A percentile compares a stretch with the other conserved stretches of the same genome.
Conservation (phyloP, 92 coral and sea anemone genomes). For the Epizoanthus illoricatus region DNA sequence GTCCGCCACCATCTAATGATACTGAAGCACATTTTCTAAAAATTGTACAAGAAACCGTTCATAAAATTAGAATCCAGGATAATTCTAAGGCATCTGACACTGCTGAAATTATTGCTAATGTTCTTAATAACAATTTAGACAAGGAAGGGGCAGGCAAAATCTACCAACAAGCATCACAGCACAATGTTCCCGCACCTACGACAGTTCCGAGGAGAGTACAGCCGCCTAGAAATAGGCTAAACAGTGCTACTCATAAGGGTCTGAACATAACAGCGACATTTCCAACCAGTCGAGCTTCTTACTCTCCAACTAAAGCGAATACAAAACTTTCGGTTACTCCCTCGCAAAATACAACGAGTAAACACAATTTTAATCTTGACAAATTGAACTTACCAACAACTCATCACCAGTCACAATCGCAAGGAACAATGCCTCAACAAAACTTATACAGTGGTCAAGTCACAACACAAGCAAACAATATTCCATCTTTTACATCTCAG, state of each 20-base stretch:
- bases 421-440: not conserved
- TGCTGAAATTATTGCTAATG: conserved; percentile 13
- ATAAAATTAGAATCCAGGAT: not conserved
- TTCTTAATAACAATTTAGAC: not conserved
- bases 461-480: too few species aligned
- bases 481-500: too few species aligned
- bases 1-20: not conserved
- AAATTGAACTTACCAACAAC: not conserved
- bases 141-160: not conserved
- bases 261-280: not conserved
- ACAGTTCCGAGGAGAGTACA: too few species aligned
- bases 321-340: not conserved
- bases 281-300: not conserved
- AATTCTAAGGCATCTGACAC: not conserved
- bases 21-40: not conserved
- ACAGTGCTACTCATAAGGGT: not conserved
- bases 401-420: not conserved
- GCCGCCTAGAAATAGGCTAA: not conserved
- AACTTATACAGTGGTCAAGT: too few species aligned
- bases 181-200: not conserved
- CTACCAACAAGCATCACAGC: not conserved
- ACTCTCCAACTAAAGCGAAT: conserved; percentile 1
- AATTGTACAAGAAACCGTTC: not conserved
- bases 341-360: not conserved
- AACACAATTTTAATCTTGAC: not conserved